Base-by-base conservation (phyloP, 2,113 vertebrate genomes). In the Grammomys dolichurus region DNA sequence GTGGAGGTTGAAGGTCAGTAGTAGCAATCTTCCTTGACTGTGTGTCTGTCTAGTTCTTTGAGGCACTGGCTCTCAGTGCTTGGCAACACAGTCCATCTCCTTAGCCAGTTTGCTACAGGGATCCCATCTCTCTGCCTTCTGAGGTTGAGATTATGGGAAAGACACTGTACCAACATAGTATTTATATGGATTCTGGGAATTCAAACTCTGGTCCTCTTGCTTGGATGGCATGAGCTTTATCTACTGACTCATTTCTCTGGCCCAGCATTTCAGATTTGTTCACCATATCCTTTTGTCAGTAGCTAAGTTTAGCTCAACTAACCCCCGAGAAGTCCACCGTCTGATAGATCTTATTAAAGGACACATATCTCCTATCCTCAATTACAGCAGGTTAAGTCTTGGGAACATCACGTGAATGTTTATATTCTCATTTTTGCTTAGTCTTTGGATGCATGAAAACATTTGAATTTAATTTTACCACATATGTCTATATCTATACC, bases 301-400 rank as follows among this genome's bases (percentile, higher is more conserved):
- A 58, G 70, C 56, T 70, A 22, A 85, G n/a, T 95, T 91, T 46
- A 72, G 11, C 51, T 70, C 28, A 81, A 54, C n/a, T 43, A 5
- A 58, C 26, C 67, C 73, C 54, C 19, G 8, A 46, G 24, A 73
- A 14, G 24, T 36, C 33, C 19, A 11, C 81, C 87, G 75, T 81
- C 65, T 69, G 36, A 17, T 13, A 36, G 31, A 40, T 69, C 31
- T 88, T 56, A 77, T 78, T 48, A 73, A 94, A 95, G 70, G 60
- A 7, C 40, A 65, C 40, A 85, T 89, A 40, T 91, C 60, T 81
- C 22, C 8, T 26, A 26, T n/a, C 28, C 28, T 69, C 40, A 36
- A 46, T 89, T 67, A 46, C 72, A 95, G 48, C 89, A 85, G 77
- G 20, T 75, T 80, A 40, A 46, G 40, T 7, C 77, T 93, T 87